Evolutionary conservation across 92 coral and sea anemone species (phyloP).

Genomic region (Heliopora coerulea): DNA sequence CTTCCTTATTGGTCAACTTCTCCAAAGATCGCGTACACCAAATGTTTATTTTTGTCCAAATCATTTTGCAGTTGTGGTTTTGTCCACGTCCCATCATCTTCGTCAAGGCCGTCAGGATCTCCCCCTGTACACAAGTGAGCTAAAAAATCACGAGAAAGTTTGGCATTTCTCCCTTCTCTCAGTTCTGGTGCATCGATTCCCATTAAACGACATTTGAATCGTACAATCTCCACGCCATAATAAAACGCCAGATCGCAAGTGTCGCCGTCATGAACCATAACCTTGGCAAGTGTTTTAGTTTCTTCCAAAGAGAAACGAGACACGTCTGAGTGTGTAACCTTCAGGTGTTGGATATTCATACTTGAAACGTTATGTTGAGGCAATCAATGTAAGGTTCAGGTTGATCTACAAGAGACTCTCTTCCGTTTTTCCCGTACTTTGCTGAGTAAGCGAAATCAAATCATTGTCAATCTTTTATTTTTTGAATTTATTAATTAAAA

Average conservation of each 20-base stretch:
- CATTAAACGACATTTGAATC: conserved; percentile 1
- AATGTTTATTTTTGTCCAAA: neutral
- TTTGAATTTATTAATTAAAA: no score
- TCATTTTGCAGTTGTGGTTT: neutral
- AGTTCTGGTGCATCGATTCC: conserved; percentile 8
- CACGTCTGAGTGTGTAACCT: no score
- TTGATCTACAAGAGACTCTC: no score
- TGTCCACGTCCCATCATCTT: neutral
- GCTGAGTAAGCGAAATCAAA: no score
- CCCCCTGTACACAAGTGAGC: conserved; percentile 16
- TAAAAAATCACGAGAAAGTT: neutral
- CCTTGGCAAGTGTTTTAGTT: neutral
- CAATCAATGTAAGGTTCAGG: no score
- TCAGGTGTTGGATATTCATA: no score
- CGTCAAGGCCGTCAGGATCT: neutral
- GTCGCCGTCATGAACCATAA: neutral
- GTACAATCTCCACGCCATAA: neutral
- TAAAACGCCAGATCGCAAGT: conserved; percentile 1
- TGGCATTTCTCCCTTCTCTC: neutral
- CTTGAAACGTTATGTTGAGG: no score
- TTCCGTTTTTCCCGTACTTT: no score
- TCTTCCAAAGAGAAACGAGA: neutral
- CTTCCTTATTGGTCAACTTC: neutral
- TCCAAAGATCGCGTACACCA: conserved; percentile 7
- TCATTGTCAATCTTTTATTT: no score